Evolutionary conservation across 2,888 invertebrate species (phyloP), one percentile per base, ranked within the genome.

Genomic region (Nomada lathburiana): DNA sequence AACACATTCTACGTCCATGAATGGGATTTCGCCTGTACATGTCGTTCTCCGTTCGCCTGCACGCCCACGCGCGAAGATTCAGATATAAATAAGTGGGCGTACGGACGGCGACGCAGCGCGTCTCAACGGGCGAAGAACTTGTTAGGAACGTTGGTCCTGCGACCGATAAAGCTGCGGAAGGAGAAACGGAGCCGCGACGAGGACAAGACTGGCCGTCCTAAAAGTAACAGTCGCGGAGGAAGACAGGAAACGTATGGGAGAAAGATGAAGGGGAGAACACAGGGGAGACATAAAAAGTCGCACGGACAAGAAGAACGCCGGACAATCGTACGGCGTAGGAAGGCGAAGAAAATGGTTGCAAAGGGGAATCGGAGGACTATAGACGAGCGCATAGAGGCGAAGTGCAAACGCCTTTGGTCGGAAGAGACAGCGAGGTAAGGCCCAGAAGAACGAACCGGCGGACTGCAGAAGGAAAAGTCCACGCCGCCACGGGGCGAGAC

Each of bases 71-170:
- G 13, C 3, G 2, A 42, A 73, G 82, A 83, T 83, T 83, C 81
- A 77, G 83, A 84, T 82, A 80, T 18, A 63, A 59, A 60, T 52
- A 44, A 74, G 84, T 84, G 84, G 82, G 84, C 59, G 84, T 76
- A 80, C 60, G 72, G 44, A 73, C 70, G 63, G 50, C 77, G 69
- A 65, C 53, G 83, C 70, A 73, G 36, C 80, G 71, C 77, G 76
- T 83, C 83, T 76, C 76, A 78, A 72, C 79, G 86, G 77, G 76
- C 70, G 74, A 84, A 70, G 72, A 85, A 79, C 80, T 80, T 79
- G 86, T 86, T 82, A 79, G 74, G 69, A 57, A 65, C 60, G 20
- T 18, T 52, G 44, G 62, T 11, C 64, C 73, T 62, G 64, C 76
- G 78, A 29, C 18, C 47, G 76, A 80, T 55, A 64, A 71, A 64